These are phyloP conservation scores for Petrophora chlorosata DNA, from an alignment of 2,888 invertebrate species.

Conservation along the genomic window DNA sequence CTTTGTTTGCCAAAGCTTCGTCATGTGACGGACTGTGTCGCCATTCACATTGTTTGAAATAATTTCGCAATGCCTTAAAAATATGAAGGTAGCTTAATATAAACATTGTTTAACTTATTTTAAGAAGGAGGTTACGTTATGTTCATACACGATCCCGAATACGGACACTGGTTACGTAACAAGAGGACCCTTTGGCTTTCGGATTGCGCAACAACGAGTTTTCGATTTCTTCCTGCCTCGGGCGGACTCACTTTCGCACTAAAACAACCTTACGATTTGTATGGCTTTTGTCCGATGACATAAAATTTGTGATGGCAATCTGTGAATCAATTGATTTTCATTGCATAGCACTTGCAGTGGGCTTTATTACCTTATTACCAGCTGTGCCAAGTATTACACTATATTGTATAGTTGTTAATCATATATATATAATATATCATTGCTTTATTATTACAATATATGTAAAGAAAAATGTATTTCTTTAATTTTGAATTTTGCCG, in stretches of 20 bases:
- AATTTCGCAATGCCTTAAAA: conserved; percentile 18
- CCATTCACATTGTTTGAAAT: conserved; percentile 12
- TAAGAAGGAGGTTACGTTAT: conserved; percentile 15
- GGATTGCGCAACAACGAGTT: conserved; percentile 66
- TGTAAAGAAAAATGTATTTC: too few relatives aligned
- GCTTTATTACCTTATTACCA: conserved; percentile 12
- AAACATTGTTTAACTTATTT: conserved; percentile 15
- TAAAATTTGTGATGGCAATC: conserved; percentile 23
- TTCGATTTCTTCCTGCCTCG: conserved; percentile 71
- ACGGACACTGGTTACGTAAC: conserved; percentile 59
- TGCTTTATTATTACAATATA: too few relatives aligned
- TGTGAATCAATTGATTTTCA: conserved; percentile 21
- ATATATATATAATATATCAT: too few relatives aligned
- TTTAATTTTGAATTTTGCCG: too few relatives aligned
- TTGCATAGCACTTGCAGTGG: conserved; percentile 1
- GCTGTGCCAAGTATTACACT: neutral
- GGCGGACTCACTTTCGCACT: conserved; percentile 65
- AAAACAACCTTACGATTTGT: conserved; percentile 16
- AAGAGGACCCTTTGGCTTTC: conserved; percentile 65
- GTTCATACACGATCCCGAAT: conserved; percentile 38
- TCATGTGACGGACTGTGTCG: conserved; percentile 15
- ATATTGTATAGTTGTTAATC: neutral
- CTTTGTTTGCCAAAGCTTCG: conserved; percentile 22
- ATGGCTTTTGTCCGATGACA: conserved; percentile 24
- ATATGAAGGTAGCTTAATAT: conserved; percentile 12